These are phyloP conservation scores for Orius insidiosus DNA, from an alignment of 1,140 invertebrate genomes.

Conservation along the genomic window DNA sequence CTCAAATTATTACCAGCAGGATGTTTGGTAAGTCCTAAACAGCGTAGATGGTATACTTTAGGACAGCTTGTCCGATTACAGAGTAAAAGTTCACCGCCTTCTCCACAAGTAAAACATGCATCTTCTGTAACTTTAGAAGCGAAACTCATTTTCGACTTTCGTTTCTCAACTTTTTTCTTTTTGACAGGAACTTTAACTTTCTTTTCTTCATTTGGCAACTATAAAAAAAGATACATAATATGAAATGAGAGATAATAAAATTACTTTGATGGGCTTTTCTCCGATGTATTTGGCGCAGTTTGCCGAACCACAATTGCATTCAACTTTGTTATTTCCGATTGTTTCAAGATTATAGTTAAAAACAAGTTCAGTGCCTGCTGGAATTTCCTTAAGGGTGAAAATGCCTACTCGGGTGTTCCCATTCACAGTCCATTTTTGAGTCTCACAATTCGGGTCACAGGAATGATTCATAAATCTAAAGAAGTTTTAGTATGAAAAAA, in stretches of 20 bases:
- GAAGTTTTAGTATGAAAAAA: too few relatives aligned
- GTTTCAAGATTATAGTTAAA: constrained; percentile 88
- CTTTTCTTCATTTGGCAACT: neutral
- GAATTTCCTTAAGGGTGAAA: constrained; percentile 47
- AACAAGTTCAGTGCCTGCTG: constrained; percentile 62
- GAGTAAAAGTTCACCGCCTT: constrained; percentile 31
- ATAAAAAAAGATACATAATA: neutral
- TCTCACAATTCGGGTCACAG: constrained; percentile 86
- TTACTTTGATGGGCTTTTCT: constrained; percentile 50
- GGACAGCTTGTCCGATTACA: constrained; percentile 35
- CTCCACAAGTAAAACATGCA: constrained; percentile 30
- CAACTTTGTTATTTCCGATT: constrained; percentile 65
- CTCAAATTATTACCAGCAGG: constrained; percentile 36
- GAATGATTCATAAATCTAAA: constrained; percentile 71
- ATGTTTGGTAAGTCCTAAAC: constrained; percentile 30
- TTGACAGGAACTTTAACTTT: neutral
- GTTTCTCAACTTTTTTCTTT: constrained; percentile 10
- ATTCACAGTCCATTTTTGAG: constrained; percentile 89
- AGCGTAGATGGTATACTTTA: constrained; percentile 37
- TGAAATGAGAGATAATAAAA: neutral
- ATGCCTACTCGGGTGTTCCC: constrained; percentile 82
- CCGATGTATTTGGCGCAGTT: constrained; percentile 87
- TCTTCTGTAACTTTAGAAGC: constrained; percentile 10
- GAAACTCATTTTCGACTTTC: constrained; percentile 14
- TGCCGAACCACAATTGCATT: constrained; percentile 68